Conservation (phyloP, 2,797 vertebrate species). For the Mormyrops boulengeri region DNA sequence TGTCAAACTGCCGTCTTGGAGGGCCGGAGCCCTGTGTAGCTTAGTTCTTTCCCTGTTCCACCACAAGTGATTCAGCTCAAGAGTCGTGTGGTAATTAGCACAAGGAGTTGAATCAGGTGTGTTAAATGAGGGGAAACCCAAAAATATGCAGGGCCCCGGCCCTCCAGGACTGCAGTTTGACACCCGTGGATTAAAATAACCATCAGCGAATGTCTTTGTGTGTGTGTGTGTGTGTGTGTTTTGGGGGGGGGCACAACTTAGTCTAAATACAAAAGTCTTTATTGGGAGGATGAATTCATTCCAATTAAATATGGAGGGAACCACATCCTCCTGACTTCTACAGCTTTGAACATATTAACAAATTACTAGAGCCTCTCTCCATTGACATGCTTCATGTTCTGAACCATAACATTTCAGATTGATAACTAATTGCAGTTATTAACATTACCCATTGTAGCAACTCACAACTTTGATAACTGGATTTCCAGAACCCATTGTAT, state of each 20-base stretch:
- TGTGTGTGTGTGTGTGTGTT: background rate
- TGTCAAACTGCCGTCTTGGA: no score
- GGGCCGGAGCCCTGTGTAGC: no score
- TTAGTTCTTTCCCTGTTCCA: no score
- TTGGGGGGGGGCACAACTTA: background rate
- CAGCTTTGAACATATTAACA: background rate
- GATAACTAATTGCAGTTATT: background rate
- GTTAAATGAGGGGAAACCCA: no score
- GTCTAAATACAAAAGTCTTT: background rate
- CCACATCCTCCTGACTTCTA: background rate
- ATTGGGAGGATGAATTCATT: background rate
- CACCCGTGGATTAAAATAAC: background rate
- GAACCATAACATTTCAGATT: background rate
- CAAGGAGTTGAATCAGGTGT: no score
- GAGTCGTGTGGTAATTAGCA: no score
- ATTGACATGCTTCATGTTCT: background rate
- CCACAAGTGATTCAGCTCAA: no score
- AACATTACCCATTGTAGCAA: background rate
- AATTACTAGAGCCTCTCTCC: background rate
- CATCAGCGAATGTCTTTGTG: background rate
- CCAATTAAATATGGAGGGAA: background rate
- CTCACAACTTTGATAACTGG: background rate
- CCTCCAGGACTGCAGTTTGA: no score
- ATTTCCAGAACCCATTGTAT: background rate
- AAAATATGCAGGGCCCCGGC: no score